These are phyloP conservation scores for Sarcophaga subvicina DNA, from an alignment of 2,888 invertebrate species.

Conservation along the genomic window DNA sequence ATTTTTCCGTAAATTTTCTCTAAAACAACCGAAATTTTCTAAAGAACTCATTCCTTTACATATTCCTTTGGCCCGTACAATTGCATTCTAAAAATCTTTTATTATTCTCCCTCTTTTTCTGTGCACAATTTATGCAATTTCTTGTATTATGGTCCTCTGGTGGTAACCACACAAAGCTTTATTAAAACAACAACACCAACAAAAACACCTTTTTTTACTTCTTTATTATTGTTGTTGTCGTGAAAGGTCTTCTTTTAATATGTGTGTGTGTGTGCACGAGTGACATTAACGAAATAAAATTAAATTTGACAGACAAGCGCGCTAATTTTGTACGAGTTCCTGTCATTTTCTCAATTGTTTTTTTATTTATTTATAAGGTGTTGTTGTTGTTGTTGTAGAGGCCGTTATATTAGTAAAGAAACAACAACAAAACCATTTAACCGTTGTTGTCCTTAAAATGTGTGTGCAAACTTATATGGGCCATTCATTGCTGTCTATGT, in stretches of 20 bases:
- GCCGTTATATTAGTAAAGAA: conserved; percentile 47
- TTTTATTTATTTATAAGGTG: conserved; percentile 73
- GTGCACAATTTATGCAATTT: conserved; percentile 8
- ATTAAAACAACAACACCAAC: conserved; percentile 40
- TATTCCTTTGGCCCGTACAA: neutral
- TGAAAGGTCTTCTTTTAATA: conserved; percentile 30
- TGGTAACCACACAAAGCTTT: conserved; percentile 56
- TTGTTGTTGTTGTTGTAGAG: conserved; percentile 70
- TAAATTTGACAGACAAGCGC: conserved; percentile 82
- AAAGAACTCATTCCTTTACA: conserved; percentile 5
- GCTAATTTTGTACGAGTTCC: conserved; percentile 77
- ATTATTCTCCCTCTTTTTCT: neutral
- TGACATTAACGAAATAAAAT: conserved; percentile 80
- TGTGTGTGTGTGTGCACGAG: conserved; percentile 54
- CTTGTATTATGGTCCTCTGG: conserved; percentile 2
- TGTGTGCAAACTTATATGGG: no score
- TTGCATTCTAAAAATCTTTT: conserved; percentile 6
- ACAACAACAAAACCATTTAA: neutral
- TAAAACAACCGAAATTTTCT: no score
- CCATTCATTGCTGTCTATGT: no score
- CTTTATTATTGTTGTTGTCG: conserved; percentile 32
- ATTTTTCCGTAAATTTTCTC: no score
- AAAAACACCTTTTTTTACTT: neutral
- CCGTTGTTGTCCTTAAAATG: neutral
- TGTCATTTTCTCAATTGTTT: conserved; percentile 68